Evolutionary conservation across 2,888 invertebrate species (phyloP).

Genomic region (Diaperis boleti): DNA sequence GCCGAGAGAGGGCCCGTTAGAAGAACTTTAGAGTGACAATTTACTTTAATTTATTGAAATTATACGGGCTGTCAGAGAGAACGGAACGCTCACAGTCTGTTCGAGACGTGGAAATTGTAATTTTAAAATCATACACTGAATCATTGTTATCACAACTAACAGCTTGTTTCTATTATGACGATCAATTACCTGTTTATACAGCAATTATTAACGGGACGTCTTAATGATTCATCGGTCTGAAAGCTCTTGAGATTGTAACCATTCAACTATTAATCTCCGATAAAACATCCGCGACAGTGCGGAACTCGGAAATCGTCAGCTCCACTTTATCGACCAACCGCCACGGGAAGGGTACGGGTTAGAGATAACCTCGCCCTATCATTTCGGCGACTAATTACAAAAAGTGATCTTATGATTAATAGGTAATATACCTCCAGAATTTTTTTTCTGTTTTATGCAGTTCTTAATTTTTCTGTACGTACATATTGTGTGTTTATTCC

Average conservation of each 20-base stretch:
- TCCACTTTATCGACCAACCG: neutral
- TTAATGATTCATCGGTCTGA: constrained; percentile 33
- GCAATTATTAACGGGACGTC: constrained; percentile 29
- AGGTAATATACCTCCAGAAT: too few relatives aligned
- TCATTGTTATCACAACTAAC: too few relatives aligned
- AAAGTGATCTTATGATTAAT: too few relatives aligned
- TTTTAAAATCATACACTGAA: too few relatives aligned
- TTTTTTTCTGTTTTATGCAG: too few relatives aligned
- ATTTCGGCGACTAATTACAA: neutral
- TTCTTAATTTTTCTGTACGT: too few relatives aligned
- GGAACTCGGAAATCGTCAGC: constrained; percentile 20
- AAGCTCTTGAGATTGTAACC: constrained; percentile 28
- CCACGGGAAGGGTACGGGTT: neutral
- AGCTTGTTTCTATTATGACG: neutral
- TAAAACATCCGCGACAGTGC: constrained; percentile 31
- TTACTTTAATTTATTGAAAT: constrained; percentile 34
- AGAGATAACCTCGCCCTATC: constrained; percentile 2
- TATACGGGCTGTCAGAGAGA: neutral
- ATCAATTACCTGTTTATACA: constrained; percentile 17
- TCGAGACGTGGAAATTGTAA: neutral
- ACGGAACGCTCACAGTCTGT: too few relatives aligned
- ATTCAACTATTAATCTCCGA: constrained; percentile 34
- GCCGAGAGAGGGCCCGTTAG: constrained; percentile 37
- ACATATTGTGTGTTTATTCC: too few relatives aligned
- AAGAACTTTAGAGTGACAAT: constrained; percentile 27